These are phyloP conservation scores for Gymnobelideus leadbeateri DNA, from an alignment of 2,113 vertebrate species.

Conservation along the genomic window DNA sequence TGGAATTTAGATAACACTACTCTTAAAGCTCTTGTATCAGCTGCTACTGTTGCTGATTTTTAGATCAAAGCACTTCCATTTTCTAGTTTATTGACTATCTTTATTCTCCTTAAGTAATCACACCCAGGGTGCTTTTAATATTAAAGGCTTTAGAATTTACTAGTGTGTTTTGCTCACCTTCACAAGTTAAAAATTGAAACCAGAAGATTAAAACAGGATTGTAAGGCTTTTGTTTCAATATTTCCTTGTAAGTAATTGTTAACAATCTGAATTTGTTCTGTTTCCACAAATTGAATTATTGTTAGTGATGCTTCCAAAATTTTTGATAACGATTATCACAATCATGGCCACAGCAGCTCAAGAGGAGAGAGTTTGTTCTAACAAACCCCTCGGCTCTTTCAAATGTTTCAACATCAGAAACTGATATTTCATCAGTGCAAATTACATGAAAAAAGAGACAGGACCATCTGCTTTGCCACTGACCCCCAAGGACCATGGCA, in stretches of 20 bases:
- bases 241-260: neutral
- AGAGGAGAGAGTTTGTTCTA: neutral
- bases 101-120: neutral
- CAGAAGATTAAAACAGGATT: neutral
- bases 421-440: neutral
- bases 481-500: neutral
- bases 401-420: neutral
- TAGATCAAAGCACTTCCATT: neutral
- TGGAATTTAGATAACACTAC: neutral
- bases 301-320: neutral
- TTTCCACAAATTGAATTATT: neutral
- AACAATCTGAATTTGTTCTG: neutral
- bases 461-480: neutral
- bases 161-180: neutral
- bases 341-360: neutral
- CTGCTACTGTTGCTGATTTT: neutral
- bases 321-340: neutral
- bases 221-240: neutral
- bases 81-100: neutral
- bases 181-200: neutral
- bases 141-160: neutral
- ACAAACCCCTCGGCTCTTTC: neutral
- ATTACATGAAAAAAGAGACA: neutral
- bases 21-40: neutral
- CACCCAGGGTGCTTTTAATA: neutral